Conservation (phyloP, 2,888 invertebrate genomes). For the Escarpia spicata region DNA sequence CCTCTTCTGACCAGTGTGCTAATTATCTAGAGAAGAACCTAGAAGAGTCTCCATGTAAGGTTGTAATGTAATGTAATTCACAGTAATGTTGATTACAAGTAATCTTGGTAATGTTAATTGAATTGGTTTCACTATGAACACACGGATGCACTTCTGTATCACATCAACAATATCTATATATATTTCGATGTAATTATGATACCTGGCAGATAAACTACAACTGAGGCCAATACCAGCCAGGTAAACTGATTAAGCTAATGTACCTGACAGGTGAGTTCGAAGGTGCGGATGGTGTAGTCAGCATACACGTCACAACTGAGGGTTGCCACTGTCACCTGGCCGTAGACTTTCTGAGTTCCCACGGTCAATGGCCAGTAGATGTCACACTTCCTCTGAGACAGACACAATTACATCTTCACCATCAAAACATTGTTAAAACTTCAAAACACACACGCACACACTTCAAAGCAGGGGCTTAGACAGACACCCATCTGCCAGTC, state of each 20-base stretch:
- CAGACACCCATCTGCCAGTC: too few relatives aligned
- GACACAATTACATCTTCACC: not conserved
- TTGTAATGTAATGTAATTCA: too few relatives aligned
- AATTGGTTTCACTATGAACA: too few relatives aligned
- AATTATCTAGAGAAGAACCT: too few relatives aligned
- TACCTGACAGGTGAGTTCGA: slow-evolving; percentile 28
- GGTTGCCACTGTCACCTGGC: slow-evolving; percentile 42
- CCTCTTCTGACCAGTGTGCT: not conserved
- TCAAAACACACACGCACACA: not conserved
- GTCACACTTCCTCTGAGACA: slow-evolving; percentile 49
- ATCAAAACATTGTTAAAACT: not conserved
- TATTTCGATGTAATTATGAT: not conserved
- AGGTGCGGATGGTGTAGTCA: slow-evolving; percentile 47
- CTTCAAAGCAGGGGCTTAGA: not conserved
- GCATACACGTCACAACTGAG: slow-evolving; percentile 43
- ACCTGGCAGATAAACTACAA: not conserved
- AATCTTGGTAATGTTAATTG: too few relatives aligned
- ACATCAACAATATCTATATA: too few relatives aligned
- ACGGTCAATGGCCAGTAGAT: slow-evolving; percentile 51
- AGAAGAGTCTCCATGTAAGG: too few relatives aligned
- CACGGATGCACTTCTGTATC: too few relatives aligned
- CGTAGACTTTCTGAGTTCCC: slow-evolving; percentile 36
- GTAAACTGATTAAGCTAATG: not conserved
- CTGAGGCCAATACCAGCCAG: not conserved
- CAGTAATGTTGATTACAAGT: too few relatives aligned